Evolutionary conservation across 2,888 invertebrate species (phyloP), one percentile per base, ranked within the genome.

Genomic region (Oasisia sp.): DNA sequence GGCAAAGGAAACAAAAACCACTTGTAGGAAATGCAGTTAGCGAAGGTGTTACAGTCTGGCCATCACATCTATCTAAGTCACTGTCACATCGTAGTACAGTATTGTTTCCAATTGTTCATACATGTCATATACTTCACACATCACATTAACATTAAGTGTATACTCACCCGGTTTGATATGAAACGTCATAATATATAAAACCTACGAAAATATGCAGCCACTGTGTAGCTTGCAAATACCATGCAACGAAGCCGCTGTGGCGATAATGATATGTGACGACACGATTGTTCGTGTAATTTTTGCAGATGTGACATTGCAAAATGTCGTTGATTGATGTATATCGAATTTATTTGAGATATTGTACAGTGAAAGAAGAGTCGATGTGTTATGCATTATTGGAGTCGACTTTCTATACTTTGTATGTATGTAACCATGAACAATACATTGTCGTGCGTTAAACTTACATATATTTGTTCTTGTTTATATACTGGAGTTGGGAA

Each of bases 361-460:
- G 74, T 74, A 74, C n/a, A 74, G 74, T 27, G 74, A n/a, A 7
- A 27, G 5, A 7, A 7, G 74, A 74, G 74, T 19, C 74, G 74
- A 74, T 74, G n/a, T 74, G n/a, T 74, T 74, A 74, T 74, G 74
- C n/a, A 19, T n/a, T 74, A n/a, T 74, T 74, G 27, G 74, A n/a
- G 19, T 74, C 74, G 74, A 74, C n/a, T 74, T 74, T 74, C 74
- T 74, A 74, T 74, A 74, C 74, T 74, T 19, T 74, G 74, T 74
- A 74, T 74, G 74, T 74, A 74, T 27, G 74, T 74, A 74, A 74
- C 74, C 74, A 74, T 74, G 74, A 74, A 74, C 74, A 74, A 74
- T 74, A 74, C 74, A 74, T 74, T 74, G 74, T 74, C 74, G 74
- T 74, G 74, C n/a, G 74, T 74, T 74, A 74, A 74, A 74, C 27